Conservation (phyloP, 2,888 invertebrate species). For the Pseudoips prasinana region DNA sequence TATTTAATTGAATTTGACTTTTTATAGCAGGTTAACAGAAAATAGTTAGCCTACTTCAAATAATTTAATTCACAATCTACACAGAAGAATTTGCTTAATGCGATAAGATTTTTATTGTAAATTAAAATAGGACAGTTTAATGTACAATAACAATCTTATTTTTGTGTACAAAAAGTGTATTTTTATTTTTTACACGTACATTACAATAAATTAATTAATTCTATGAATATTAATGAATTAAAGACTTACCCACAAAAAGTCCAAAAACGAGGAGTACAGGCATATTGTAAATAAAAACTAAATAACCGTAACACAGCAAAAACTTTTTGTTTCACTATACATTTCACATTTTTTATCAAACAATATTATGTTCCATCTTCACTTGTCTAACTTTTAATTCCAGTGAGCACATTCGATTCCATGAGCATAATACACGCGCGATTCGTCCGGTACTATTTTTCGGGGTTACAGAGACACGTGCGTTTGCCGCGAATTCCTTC, state of each 20-base stretch:
- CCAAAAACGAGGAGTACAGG: conserved; percentile 51
- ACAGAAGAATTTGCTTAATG: too few species aligned
- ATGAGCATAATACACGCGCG: conserved; percentile 15
- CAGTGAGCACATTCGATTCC: conserved; percentile 24
- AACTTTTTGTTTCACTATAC: conserved; percentile 31
- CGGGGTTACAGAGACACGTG: conserved; percentile 23
- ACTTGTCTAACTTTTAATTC: conserved; percentile 21
- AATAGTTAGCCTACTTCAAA: too few species aligned
- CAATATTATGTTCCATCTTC: conserved; percentile 20
- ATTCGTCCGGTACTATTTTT: conserved; percentile 17
- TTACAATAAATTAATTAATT: not conserved
- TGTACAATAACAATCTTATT: too few species aligned
- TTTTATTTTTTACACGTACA: too few species aligned
- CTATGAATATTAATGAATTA: too few species aligned
- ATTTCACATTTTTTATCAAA: conserved; percentile 44
- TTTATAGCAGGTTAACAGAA: too few species aligned
- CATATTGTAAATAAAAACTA: conserved; percentile 41
- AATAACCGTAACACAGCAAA: conserved; percentile 37
- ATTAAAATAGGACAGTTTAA: too few species aligned
- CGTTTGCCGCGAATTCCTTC: conserved; percentile 28
- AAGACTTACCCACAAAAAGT: conserved; percentile 58
- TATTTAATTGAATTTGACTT: too few species aligned
- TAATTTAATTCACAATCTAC: too few species aligned
- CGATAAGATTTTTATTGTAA: too few species aligned
- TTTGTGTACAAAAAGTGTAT: too few species aligned